These are phyloP conservation scores for Champsocephalus gunnari DNA, from an alignment of 2,797 vertebrate species.

Conservation along the genomic window DNA sequence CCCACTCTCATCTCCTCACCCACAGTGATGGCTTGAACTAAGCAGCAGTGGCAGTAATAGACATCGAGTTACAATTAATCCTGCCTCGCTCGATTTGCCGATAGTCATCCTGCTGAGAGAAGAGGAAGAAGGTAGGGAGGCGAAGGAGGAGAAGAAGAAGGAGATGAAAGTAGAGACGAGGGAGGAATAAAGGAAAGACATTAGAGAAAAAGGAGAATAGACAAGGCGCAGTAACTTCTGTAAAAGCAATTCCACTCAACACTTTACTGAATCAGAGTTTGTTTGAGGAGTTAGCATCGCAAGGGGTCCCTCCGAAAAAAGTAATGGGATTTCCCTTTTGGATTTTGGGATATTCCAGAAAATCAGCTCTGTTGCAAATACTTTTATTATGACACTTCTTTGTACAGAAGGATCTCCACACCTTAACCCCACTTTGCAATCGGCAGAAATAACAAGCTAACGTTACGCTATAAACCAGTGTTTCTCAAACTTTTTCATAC, in stretches of 20 bases:
- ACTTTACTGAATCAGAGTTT: conserved; percentile 32
- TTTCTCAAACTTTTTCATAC: too few species aligned
- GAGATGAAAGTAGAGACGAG: conserved; percentile 18
- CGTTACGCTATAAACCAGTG: too few species aligned
- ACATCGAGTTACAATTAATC: conserved; percentile 82
- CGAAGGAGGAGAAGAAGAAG: conserved; percentile 15
- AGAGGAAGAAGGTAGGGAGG: conserved; percentile 36
- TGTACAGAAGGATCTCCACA: too few species aligned
- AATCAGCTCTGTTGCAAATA: too few species aligned
- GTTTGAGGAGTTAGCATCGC: conserved; percentile 1
- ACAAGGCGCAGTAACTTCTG: conserved; percentile 3
- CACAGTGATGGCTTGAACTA: conserved; percentile 50
- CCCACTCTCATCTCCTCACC: conserved; percentile 35
- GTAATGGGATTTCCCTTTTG: too few species aligned
- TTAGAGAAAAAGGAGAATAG: not conserved
- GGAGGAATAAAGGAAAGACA: conserved; percentile 7
- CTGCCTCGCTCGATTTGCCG: conserved; percentile 77
- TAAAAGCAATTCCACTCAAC: conserved; percentile 10
- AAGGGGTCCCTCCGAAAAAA: too few species aligned
- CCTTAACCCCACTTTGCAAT: too few species aligned
- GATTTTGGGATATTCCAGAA: too few species aligned
- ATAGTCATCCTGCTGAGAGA: conserved; percentile 66
- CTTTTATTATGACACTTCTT: too few species aligned
- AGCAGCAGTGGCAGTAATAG: conserved; percentile 74
- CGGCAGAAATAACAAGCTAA: too few species aligned